Evolutionary conservation across 2,113 vertebrate species (phyloP).

Genomic region (Varanus salvator): DNA sequence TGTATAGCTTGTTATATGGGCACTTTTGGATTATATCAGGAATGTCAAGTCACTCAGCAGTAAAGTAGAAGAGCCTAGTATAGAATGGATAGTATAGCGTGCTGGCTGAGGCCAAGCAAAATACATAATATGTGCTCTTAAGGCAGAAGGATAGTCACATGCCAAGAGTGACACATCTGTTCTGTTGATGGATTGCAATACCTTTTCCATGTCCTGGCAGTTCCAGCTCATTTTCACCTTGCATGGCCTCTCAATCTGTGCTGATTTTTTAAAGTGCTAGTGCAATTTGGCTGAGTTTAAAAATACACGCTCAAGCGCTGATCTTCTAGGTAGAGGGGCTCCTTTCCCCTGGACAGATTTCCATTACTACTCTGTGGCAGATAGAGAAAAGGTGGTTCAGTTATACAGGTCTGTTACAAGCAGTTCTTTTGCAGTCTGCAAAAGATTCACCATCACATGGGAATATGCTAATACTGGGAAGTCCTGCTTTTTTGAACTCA

Average conservation of each 20-base stretch:
- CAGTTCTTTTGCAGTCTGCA: background rate
- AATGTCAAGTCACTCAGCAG: conserved; percentile 3
- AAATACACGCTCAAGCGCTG: background rate
- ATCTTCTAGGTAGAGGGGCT: background rate
- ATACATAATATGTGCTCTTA: background rate
- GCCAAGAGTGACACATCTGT: conserved; percentile 38
- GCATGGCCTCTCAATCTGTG: conserved; percentile 3
- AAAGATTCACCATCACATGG: background rate
- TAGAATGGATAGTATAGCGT: background rate
- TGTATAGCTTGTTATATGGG: background rate
- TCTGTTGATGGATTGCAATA: conserved; percentile 23
- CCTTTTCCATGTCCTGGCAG: conserved; percentile 50
- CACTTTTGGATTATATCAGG: background rate
- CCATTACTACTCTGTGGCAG: background rate
- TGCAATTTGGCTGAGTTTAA: background rate
- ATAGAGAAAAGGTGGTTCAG: background rate
- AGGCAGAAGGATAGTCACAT: background rate
- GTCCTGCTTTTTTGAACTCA: no score
- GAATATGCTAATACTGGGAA: no score
- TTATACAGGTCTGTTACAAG: background rate
- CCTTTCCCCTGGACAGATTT: background rate
- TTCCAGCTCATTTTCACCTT: conserved; percentile 28
- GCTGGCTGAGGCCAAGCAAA: background rate
- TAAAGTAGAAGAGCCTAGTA: background rate
- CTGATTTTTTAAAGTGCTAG: background rate